phyloP scores from a whole-genome alignment of 2,888 invertebrate species.

The Eupsilia transversa region DNA sequence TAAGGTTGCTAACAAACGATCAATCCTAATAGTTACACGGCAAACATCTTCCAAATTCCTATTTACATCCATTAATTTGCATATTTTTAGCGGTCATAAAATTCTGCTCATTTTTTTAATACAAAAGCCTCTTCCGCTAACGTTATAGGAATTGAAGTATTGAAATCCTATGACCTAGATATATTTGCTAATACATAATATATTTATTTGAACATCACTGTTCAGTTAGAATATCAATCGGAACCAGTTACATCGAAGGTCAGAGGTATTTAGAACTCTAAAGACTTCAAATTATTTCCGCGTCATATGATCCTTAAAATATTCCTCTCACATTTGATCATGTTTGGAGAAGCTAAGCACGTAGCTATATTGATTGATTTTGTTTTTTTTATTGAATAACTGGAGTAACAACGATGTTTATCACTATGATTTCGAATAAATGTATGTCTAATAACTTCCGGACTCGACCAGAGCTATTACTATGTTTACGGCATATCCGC shows the following conservation, averaged over 20 bases:
- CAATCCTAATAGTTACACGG: constrained; percentile 48
- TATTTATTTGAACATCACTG: constrained; percentile 21
- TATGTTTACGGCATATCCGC: not conserved
- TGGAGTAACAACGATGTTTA: not conserved
- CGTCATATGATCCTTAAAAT: constrained; percentile 26
- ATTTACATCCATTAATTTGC: constrained; percentile 50
- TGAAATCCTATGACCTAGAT: constrained; percentile 28
- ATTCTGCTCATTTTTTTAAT: constrained; percentile 32
- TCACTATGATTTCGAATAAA: not conserved
- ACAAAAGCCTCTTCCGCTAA: constrained; percentile 19
- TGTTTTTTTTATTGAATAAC: not conserved
- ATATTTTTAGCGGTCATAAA: constrained; percentile 44
- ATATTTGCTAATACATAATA: constrained; percentile 29
- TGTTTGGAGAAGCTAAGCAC: constrained; percentile 29
- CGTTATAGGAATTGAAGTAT: constrained; percentile 25
- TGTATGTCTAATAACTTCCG: not conserved
- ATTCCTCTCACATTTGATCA: constrained; percentile 17
- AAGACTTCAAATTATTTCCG: constrained; percentile 36
- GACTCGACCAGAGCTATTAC: not conserved
- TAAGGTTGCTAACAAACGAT: constrained; percentile 5
- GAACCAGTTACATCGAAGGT: constrained; percentile 37
- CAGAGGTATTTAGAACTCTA: constrained; percentile 33
- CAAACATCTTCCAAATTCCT: constrained; percentile 39
- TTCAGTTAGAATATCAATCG: constrained; percentile 37
- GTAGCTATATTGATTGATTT: constrained; percentile 15